Evolutionary conservation across 2,113 vertebrate species (phyloP).

Genomic region (Dissostichus mawsoni): DNA sequence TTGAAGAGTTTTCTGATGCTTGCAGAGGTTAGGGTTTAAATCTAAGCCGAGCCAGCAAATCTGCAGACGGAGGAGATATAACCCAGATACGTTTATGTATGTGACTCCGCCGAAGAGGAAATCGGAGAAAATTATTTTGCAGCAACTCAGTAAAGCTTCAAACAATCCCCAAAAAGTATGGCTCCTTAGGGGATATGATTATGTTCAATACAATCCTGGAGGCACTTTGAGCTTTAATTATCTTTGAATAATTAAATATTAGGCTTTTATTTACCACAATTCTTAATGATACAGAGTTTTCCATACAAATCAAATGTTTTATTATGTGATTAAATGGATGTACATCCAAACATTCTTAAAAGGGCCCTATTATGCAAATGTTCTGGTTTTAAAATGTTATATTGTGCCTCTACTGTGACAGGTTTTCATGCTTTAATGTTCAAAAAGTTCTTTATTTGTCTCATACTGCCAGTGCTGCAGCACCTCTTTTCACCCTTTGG

Average conservation of each 20-base stretch:
- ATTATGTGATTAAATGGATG: neutral
- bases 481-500: too few species aligned
- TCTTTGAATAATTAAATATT: neutral
- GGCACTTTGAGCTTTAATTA: neutral
- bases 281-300: neutral
- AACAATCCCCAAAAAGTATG: neutral
- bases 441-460: too few species aligned
- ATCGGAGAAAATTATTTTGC: neutral
- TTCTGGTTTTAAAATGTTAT: too few species aligned
- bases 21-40: slow-evolving; percentile 66
- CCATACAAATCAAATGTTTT: neutral
- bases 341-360: neutral
- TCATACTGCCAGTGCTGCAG: too few species aligned
- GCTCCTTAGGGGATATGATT: neutral
- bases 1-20: slow-evolving; percentile 72
- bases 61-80: slow-evolving; percentile 32
- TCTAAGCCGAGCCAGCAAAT: slow-evolving; percentile 44
- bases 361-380: too few species aligned
- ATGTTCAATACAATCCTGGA: neutral
- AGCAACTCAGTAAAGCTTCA: slow-evolving; percentile 3
- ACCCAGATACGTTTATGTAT: slow-evolving; percentile 26
- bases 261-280: neutral
- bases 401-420: too few species aligned
- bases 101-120: slow-evolving; percentile 23
- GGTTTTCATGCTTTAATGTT: too few species aligned